phyloP scores from a whole-genome alignment of 35 echinoderm and acorn worm species.

The Heliocidaris erythrogramma region DNA sequence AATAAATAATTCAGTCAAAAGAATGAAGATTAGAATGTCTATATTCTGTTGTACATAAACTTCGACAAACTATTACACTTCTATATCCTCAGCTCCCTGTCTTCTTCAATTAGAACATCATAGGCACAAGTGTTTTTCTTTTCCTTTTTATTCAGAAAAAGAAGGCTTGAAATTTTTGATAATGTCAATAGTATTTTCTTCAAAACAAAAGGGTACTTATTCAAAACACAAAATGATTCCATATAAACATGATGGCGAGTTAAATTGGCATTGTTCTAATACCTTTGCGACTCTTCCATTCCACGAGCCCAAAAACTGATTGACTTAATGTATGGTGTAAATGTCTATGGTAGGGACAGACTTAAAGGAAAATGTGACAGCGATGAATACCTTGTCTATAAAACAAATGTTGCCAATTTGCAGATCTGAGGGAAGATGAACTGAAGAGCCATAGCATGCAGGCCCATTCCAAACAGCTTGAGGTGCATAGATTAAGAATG shows the following conservation, averaged over 20 bases:
- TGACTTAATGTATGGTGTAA: background rate
- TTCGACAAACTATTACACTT: background rate
- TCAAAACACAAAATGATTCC: background rate
- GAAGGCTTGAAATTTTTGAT: conserved; percentile 10
- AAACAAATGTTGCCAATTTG: background rate
- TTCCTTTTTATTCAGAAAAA: background rate
- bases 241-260: background rate
- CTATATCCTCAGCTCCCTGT: background rate
- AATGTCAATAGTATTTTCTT: background rate
- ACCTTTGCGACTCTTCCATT: background rate
- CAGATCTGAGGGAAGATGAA: background rate
- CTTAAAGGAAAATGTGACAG: too few relatives aligned
- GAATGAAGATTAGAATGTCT: background rate
- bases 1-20: background rate
- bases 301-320: background rate
- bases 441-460: background rate
- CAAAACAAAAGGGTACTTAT: background rate
- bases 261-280: background rate
- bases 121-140: conserved; percentile 1
- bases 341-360: too few relatives aligned
- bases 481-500: background rate
- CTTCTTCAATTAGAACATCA: background rate
- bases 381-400: background rate
- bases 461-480: background rate
- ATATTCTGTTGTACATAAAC: background rate